These are phyloP conservation scores for Cygnus atratus DNA, from an alignment of 2,113 vertebrate species.

Conservation along the genomic window DNA sequence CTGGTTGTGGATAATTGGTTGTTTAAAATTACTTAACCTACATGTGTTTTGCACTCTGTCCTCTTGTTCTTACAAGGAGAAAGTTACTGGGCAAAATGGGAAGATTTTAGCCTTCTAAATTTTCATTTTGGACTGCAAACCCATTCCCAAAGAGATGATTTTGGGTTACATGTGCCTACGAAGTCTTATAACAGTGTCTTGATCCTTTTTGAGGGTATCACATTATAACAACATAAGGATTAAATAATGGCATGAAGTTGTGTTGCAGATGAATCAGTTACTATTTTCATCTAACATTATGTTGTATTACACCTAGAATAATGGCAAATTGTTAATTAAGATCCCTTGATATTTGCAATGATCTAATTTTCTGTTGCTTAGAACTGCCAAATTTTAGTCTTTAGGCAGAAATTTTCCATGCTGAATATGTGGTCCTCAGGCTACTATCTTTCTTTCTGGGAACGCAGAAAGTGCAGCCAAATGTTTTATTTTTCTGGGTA, in stretches of 20 bases:
- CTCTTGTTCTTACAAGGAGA: not conserved
- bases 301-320: not conserved
- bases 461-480: not conserved
- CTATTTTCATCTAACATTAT: not conserved
- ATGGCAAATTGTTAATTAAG: not conserved
- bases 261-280: not conserved
- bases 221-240: not conserved
- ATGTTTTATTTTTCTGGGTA: not conserved
- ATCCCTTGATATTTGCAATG: not conserved
- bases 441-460: not conserved
- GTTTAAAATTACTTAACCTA: constrained; percentile 25
- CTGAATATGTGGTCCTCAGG: not conserved
- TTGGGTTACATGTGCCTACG: not conserved
- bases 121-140: not conserved
- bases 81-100: not conserved
- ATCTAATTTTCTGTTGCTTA: not conserved
- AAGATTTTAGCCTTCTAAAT: not conserved
- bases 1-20: not conserved
- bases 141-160: not conserved
- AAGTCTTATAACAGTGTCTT: not conserved
- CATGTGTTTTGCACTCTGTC: not conserved
- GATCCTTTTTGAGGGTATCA: not conserved
- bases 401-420: not conserved
- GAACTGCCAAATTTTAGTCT: not conserved
- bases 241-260: not conserved